phyloP scores from a whole-genome alignment of 2,888 invertebrate genomes.

The Caenorhabditis sp. region DNA sequence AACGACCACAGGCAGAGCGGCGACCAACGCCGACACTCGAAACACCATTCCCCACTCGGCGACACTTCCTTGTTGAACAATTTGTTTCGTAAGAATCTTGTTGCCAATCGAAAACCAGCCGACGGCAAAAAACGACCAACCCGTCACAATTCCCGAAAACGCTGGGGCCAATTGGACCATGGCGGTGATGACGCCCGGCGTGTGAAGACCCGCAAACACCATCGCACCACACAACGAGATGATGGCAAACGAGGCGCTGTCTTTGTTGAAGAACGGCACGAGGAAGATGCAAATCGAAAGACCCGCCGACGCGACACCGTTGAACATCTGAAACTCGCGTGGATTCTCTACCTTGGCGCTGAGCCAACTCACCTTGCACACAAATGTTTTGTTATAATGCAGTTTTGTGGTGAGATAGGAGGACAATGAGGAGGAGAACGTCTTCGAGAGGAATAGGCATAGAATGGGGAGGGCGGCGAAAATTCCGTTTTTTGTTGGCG shows the following conservation, averaged over 20 bases:
- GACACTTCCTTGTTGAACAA: conserved; percentile 60
- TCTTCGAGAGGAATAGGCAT: conserved; percentile 66
- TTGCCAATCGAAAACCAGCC: conserved; percentile 66
- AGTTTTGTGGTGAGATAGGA: conserved; percentile 60
- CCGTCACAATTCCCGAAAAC: conserved; percentile 68
- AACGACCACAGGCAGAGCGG: conserved; percentile 62
- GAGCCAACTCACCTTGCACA: conserved; percentile 65
- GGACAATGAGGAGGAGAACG: conserved; percentile 61
- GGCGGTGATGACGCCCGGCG: conserved; percentile 67
- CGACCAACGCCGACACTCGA: conserved; percentile 62
- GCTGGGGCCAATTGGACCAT: conserved; percentile 68
- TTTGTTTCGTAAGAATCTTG: conserved; percentile 67
- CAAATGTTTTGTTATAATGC: conserved; percentile 54
- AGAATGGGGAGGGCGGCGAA: conserved; percentile 63
- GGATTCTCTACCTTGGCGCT: no score
- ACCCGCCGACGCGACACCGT: conserved; percentile 63
- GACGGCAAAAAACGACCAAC: conserved; percentile 60
- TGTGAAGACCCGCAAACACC: conserved; percentile 67
- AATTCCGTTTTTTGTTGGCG: conserved; percentile 67
- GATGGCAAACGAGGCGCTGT: conserved; percentile 60
- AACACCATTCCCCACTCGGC: conserved; percentile 67
- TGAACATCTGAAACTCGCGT: conserved; percentile 53
- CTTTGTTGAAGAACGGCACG: conserved; percentile 64
- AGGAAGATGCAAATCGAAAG: conserved; percentile 60
- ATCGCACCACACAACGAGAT: conserved; percentile 65